Evolutionary conservation across 2,888 invertebrate species (phyloP), one percentile per base, ranked within the genome.

Genomic region (Apamea epomidion): DNA sequence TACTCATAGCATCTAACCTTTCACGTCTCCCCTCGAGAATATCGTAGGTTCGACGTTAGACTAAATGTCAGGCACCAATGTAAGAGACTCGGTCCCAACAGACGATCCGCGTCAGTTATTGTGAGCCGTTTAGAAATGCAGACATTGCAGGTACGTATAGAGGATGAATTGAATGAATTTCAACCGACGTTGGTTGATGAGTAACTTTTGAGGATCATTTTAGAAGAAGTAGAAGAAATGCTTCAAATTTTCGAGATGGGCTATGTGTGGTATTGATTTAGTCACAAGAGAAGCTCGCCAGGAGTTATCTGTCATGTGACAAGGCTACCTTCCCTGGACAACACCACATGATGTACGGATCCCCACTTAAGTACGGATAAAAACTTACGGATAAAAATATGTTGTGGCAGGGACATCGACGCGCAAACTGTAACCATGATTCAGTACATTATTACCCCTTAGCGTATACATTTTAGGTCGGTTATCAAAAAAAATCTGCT

Each of bases 1-100:
- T 81, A 82, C 64, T 85, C 88, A 87, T 87, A 79, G 68, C 87
- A 77, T 77, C 78, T 88, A 87, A 88, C 87, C 88, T 88, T 88
- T 88, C 80, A 68, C 70, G 76, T 58, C 60, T 37, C 16, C 87
- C 88, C 67, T 48, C 5, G 85, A 76, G 88, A 29, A 71, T 76
- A 72, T 65, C 29, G 70, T 58, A 78, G 79, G 83, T 58, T 45
- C 70, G 54, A 83, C 62, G 77, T 14, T 72, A 77, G 16, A 77
- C 79, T 74, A 78, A 86, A 86, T 87, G 85, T 87, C 88, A 85
- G 71, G 60, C 74, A 74, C 54, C 69, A 65, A 77, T 76, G 84
- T 76, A 80, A 76, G 80, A 71, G 81, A 67, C 76, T 62, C 37
- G 32, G 58, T 78, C 87, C 76, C 85, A 7, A 29, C 0, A 58